A percentile compares a stretch with the other conserved stretches of the same genome.
Evolutionary conservation across 1,140 invertebrate genomes (phyloP).

Genomic region (Cotesia glomerata): DNA sequence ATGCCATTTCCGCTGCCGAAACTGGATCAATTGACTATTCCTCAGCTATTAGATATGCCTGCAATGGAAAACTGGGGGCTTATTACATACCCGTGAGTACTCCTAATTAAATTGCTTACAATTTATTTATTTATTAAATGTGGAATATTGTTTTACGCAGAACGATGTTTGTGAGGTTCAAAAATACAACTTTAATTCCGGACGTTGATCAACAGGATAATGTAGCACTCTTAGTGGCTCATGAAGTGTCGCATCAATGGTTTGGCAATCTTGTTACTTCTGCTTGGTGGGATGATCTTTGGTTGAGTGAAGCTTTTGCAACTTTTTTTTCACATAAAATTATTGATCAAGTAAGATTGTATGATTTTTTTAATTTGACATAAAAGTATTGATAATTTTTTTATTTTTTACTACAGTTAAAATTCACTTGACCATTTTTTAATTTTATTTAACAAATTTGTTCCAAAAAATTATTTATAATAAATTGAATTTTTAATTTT

Average conservation of each 20-base stretch:
- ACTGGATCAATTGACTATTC: constrained; percentile 18
- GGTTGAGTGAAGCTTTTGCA: constrained; percentile 68
- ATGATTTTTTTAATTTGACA: not conserved
- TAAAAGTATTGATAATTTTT: not conserved
- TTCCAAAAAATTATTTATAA: no score
- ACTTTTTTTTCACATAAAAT: constrained; percentile 38
- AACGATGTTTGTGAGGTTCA: not conserved
- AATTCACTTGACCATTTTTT: not conserved
- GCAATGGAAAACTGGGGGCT: constrained; percentile 29
- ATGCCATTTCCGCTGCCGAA: constrained; percentile 21
- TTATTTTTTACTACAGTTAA: not conserved
- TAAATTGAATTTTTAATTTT: no score
- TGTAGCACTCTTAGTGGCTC: constrained; percentile 55
- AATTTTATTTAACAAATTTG: no score
- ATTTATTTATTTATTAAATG: not conserved
- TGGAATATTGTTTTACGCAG: not conserved
- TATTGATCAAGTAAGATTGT: not conserved
- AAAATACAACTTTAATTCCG: not conserved
- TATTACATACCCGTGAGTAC: constrained; percentile 67
- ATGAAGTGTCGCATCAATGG: constrained; percentile 64
- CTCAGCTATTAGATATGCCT: not conserved
- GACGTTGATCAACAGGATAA: not conserved
- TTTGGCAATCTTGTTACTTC: constrained; percentile 62
- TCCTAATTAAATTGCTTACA: not conserved
- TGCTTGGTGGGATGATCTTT: constrained; percentile 61